Evolutionary conservation across 2,113 vertebrate genomes (phyloP).

Genomic region (Odocoileus virginianus): DNA sequence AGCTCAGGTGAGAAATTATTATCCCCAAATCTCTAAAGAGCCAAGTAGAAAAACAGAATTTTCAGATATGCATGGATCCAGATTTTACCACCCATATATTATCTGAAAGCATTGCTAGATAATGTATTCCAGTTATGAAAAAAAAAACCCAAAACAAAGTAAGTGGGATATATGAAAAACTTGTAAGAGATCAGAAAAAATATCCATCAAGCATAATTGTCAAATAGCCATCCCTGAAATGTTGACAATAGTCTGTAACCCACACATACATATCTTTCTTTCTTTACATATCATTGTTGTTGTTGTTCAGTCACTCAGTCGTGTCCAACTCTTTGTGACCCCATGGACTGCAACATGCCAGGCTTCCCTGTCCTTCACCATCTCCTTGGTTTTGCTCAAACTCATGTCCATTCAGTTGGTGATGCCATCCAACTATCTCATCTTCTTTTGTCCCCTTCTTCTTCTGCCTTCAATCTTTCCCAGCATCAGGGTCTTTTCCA

Average conservation of each 20-base stretch:
- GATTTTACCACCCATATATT: neutral
- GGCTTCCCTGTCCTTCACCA: neutral
- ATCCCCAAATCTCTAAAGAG: neutral
- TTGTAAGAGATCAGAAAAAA: neutral
- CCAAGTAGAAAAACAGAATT: neutral
- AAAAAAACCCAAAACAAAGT: neutral
- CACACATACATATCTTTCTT: neutral
- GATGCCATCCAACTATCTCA: neutral
- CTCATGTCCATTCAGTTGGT: neutral
- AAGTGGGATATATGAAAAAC: neutral
- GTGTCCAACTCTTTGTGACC: neutral
- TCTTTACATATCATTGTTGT: rapidly evolving
- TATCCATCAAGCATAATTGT: neutral
- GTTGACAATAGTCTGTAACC: neutral
- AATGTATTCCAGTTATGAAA: neutral
- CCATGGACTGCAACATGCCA: neutral
- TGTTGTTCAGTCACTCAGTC: neutral
- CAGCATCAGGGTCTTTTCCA: neutral
- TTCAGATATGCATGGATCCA: neutral
- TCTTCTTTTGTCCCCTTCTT: neutral
- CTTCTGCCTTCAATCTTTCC: neutral
- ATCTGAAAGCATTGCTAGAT: neutral
- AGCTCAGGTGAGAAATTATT: neutral
- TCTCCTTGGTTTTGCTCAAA: neutral
- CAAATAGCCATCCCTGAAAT: neutral